These are phyloP conservation scores for Connochaetes taurinus DNA, from an alignment of 2,113 vertebrate species.

Conservation along the genomic window DNA sequence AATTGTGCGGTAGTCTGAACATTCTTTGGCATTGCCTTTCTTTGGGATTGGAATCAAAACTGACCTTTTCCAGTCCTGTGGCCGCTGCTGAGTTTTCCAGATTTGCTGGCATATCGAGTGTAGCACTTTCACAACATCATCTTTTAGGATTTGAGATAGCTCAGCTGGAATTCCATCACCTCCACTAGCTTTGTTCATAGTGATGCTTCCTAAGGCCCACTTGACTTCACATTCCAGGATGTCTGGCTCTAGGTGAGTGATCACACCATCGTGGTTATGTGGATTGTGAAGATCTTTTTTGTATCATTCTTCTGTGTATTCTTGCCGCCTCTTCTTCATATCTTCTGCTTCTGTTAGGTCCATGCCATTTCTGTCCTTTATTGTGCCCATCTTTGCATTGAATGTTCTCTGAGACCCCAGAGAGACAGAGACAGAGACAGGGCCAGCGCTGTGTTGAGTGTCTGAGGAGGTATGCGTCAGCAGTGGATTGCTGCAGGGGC, in stretches of 20 bases:
- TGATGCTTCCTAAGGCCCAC: neutral
- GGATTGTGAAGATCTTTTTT: neutral
- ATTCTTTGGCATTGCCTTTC: neutral
- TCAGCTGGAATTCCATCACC: neutral
- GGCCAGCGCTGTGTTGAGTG: neutral
- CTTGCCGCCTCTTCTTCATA: neutral
- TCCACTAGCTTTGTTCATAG: neutral
- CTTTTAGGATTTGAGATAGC: neutral
- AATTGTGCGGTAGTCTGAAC: neutral
- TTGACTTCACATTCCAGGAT: neutral
- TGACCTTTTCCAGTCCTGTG: neutral
- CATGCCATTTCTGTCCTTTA: neutral
- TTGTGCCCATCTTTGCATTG: neutral
- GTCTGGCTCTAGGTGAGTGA: neutral
- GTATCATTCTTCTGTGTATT: neutral
- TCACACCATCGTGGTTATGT: accelerated
- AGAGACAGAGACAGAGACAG: neutral
- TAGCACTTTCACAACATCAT: neutral
- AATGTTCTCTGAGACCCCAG: neutral
- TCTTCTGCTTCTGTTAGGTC: neutral
- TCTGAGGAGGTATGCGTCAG: accelerated
- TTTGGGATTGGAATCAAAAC: neutral
- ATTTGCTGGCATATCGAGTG: neutral
- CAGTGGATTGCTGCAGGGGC: no score
- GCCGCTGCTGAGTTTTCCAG: neutral